phyloP scores from a whole-genome alignment of 2,797 vertebrate genomes.

The Diplodus sargus region DNA sequence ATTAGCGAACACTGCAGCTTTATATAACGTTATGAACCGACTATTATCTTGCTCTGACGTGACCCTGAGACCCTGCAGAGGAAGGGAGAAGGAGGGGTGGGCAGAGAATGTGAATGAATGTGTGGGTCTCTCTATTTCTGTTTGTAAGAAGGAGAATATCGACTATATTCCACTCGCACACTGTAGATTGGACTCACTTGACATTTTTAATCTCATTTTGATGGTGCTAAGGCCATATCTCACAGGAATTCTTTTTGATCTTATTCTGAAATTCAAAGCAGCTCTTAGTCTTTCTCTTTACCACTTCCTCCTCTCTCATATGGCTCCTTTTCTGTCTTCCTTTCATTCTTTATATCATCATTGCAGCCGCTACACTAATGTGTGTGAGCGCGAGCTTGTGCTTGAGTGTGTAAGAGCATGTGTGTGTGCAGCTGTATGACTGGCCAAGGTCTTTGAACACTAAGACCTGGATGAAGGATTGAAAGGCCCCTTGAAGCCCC shows the following conservation, averaged over 20 bases:
- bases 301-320: slow-evolving; percentile 52
- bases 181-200: slow-evolving; percentile 73
- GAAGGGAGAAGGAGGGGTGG: slow-evolving; percentile 10
- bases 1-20: slow-evolving; percentile 73
- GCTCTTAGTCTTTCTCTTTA: slow-evolving; percentile 47
- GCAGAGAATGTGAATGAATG: slow-evolving; percentile 30
- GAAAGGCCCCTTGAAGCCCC: slow-evolving; percentile 95
- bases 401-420: slow-evolving; percentile 1
- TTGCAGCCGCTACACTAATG: slow-evolving; percentile 41
- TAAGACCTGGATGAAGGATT: slow-evolving; percentile 85
- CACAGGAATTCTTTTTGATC: slow-evolving; percentile 69
- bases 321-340: slow-evolving; percentile 29
- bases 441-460: slow-evolving; percentile 92
- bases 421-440: slow-evolving; percentile 81
- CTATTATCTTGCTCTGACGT: slow-evolving; percentile 71
- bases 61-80: slow-evolving; percentile 48
- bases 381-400: slow-evolving; percentile 33
- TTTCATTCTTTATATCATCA: slow-evolving; percentile 48
- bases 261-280: slow-evolving; percentile 68
- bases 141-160: slow-evolving; percentile 38
- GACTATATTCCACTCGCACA: slow-evolving; percentile 50
- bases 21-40: slow-evolving; percentile 61
- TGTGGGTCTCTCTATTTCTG: slow-evolving; percentile 39
- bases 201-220: slow-evolving; percentile 92
- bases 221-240: slow-evolving; percentile 73